Percentiles rank a stretch among this genome's conserved stretches.
Conservation (phyloP, 2,113 vertebrate genomes). For the Bungarus multicinctus region DNA sequence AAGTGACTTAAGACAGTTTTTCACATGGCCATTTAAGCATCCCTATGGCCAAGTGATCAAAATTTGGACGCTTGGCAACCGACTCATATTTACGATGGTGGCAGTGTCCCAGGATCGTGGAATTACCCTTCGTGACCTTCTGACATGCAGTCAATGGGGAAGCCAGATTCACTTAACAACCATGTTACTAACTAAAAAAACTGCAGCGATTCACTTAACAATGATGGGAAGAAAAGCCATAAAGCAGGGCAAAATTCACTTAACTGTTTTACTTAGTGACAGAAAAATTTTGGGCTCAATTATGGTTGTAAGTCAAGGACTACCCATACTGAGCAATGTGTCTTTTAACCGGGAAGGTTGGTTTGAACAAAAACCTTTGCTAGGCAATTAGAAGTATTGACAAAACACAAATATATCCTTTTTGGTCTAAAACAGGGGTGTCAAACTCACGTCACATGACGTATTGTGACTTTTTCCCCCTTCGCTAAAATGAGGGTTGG, state of each 20-base stretch:
- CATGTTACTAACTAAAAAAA: neutral
- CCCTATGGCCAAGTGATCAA: neutral
- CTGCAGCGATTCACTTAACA: neutral
- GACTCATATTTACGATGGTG: neutral
- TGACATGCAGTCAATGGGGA: neutral
- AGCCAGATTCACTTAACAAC: neutral
- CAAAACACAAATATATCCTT: neutral
- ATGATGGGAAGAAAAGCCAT: neutral
- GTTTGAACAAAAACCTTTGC: neutral
- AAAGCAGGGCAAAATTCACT: neutral
- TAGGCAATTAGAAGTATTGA: neutral
- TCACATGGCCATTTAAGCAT: neutral
- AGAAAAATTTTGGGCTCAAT: neutral
- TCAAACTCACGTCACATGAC: too few relatives aligned
- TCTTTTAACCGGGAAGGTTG: neutral
- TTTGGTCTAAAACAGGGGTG: too few relatives aligned
- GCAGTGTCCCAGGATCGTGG: neutral
- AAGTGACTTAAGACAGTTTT: neutral
- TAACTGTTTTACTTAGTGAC: neutral
- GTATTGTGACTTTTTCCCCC: too few relatives aligned
- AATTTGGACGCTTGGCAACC: neutral
- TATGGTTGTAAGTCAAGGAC: neutral
- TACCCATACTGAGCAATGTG: neutral
- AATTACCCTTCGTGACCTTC: neutral
- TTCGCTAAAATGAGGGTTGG: too few relatives aligned